These are phyloP conservation scores for Teinopalpus imperialis DNA, from an alignment of 2,888 invertebrate species.

Conservation along the genomic window DNA sequence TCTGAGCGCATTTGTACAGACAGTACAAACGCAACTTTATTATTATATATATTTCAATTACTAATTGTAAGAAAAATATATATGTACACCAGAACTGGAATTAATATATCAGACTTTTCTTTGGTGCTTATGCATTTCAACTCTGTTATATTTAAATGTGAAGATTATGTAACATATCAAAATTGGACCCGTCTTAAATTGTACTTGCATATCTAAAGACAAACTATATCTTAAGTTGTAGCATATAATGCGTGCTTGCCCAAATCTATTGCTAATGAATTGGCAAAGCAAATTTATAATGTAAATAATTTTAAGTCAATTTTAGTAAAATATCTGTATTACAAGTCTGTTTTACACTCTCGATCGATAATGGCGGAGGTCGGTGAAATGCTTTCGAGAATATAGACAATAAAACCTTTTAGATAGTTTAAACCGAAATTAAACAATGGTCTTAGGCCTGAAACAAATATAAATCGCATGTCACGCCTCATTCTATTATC, in stretches of 20 bases:
- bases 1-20: conserved; percentile 1
- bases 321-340: neutral
- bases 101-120: conserved; percentile 7
- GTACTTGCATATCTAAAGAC: neutral
- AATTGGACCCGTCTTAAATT: conserved; percentile 11
- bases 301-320: conserved; percentile 20
- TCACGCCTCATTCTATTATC: too few relatives aligned
- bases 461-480: too few relatives aligned
- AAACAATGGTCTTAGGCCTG: neutral
- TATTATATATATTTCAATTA: conserved; percentile 15
- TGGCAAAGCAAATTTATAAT: conserved; percentile 26
- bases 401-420: too few relatives aligned
- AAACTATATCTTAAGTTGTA: conserved; percentile 33
- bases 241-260: conserved; percentile 68
- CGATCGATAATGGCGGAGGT: too few relatives aligned
- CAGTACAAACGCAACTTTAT: neutral
- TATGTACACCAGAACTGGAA: too few relatives aligned
- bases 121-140: conserved; percentile 47
- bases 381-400: too few relatives aligned
- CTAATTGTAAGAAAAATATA: too few relatives aligned
- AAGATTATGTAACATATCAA: conserved; percentile 28
- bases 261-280: conserved; percentile 28
- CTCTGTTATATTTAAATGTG: conserved; percentile 14
- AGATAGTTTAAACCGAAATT: neutral
- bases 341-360: neutral